Evolutionary conservation across 2,113 vertebrate genomes (phyloP).

Genomic region (Serinus canaria): DNA sequence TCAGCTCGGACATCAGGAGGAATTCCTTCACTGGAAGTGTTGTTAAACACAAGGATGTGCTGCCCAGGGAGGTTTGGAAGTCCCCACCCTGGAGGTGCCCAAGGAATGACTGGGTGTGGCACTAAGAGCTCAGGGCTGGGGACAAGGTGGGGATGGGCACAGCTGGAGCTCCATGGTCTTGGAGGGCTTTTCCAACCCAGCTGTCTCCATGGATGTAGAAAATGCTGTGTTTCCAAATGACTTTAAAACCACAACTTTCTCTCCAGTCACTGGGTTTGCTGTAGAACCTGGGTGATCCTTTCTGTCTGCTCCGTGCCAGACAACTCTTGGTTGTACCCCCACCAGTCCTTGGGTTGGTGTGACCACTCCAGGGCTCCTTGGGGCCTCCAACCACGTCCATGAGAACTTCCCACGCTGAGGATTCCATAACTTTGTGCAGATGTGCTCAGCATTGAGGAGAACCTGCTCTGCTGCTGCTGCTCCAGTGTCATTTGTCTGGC

Average conservation of each 20-base stretch:
- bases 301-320: neutral
- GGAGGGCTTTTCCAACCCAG: neutral
- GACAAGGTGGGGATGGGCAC: accelerated
- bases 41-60: neutral
- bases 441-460: neutral
- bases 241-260: neutral
- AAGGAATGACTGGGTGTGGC: neutral
- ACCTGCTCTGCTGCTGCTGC: neutral
- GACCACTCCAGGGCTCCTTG: neutral
- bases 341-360: neutral
- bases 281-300: neutral
- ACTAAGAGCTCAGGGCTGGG: neutral
- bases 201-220: accelerated
- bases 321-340: neutral
- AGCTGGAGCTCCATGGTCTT: accelerated
- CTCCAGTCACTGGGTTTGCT: neutral
- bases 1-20: neutral
- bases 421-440: neutral
- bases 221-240: neutral
- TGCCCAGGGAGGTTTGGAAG: neutral
- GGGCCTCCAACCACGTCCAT: accelerated
- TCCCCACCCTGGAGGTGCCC: neutral
- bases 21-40: neutral
- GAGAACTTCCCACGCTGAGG: neutral
- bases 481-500: neutral